Conservation (phyloP, 35 echinoderm and acorn worm species). For the Apostichopus parvimensis region DNA sequence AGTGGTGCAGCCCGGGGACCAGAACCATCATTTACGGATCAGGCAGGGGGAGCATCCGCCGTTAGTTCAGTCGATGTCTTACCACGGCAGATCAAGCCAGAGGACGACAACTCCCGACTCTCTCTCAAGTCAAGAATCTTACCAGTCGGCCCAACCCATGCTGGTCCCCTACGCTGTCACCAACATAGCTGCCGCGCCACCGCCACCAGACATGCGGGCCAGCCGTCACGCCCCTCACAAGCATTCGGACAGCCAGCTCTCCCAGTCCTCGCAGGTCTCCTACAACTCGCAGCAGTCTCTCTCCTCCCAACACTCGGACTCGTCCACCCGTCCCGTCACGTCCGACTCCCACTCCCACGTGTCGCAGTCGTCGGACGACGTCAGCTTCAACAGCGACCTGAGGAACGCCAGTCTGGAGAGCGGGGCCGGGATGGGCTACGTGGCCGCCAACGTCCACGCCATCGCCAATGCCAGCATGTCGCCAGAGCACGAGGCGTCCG, state of each 20-base stretch:
- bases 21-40: conserved; percentile 51
- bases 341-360: conserved; percentile 85
- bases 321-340: conserved; percentile 70
- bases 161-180: conserved; percentile 69
- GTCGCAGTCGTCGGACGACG: conserved; percentile 83
- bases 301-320: conserved; percentile 92
- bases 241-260: conserved; percentile 89
- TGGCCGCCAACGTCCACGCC: conserved; percentile 63
- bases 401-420: conserved; percentile 34
- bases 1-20: conserved; percentile 39
- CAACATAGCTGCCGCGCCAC: neutral
- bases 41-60: conserved; percentile 34
- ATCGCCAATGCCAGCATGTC: conserved; percentile 52
- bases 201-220: conserved; percentile 37
- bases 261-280: conserved; percentile 77
- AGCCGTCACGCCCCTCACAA: conserved; percentile 71
- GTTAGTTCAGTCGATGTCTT: conserved; percentile 38
- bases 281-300: conserved; percentile 89
- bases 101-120: conserved; percentile 76
- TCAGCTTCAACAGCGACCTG: conserved; percentile 52
- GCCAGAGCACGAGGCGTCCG: conserved; percentile 29
- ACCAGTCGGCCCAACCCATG: conserved; percentile 49
- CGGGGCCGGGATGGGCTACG: conserved; percentile 1
- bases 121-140: conserved; percentile 78
- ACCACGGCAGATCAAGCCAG: conserved; percentile 40